A percentile compares a stretch with the other conserved stretches of the same genome.
Conservation (phyloP, 2,888 invertebrate genomes). For the Amphiduros pacificus region DNA sequence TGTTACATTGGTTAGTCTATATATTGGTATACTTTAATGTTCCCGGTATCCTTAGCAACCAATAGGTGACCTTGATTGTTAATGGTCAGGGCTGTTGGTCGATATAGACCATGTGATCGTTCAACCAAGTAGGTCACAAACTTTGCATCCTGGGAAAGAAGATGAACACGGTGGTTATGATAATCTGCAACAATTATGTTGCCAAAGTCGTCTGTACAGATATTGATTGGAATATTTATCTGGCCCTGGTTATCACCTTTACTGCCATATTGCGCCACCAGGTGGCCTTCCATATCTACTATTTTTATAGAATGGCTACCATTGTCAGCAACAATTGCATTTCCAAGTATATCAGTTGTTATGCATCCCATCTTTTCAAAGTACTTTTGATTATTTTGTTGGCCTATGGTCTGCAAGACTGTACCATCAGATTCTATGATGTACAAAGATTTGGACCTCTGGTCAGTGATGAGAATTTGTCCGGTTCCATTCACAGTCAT, state of each 20-base stretch:
- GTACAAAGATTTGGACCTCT: not conserved
- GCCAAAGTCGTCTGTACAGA: conserved; percentile 47
- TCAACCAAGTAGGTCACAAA: conserved; percentile 41
- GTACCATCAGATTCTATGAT: not conserved
- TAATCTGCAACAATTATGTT: conserved; percentile 51
- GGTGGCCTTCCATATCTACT: conserved; percentile 34
- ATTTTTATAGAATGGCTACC: conserved; percentile 50
- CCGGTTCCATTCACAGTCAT: not conserved
- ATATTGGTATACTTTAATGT: conserved; percentile 47
- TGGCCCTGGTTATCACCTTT: conserved; percentile 42
- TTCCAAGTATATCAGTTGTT: no score
- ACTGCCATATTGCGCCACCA: conserved; percentile 37
- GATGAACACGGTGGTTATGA: conserved; percentile 46
- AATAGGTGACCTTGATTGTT: conserved; percentile 41
- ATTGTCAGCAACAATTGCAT: conserved; percentile 48
- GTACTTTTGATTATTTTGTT: no score
- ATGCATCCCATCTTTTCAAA: no score
- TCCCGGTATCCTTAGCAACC: conserved; percentile 51
- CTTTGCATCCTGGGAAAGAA: conserved; percentile 45
- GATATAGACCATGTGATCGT: conserved; percentile 42
- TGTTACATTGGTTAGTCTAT: no score
- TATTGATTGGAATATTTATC: conserved; percentile 48
- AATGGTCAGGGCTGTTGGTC: conserved; percentile 47
- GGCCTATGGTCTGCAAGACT: no score
- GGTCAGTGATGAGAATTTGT: not conserved